Evolutionary conservation across 2,888 invertebrate genomes (phyloP).

Genomic region (Neria commutata): DNA sequence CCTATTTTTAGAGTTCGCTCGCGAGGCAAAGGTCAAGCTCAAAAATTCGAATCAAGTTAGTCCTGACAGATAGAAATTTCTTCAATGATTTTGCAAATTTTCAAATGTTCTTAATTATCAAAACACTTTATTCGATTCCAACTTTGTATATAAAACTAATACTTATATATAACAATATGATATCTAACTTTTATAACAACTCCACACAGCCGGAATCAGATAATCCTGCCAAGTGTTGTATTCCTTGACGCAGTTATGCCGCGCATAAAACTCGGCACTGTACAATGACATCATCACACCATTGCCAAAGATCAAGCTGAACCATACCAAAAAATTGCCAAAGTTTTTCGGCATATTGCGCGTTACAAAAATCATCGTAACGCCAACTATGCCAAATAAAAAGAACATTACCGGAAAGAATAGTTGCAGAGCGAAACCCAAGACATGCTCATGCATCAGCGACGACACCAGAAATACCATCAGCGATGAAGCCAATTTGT

Average conservation of each 20-base stretch:
- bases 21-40: too few relatives aligned
- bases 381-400: conserved; percentile 73
- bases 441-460: conserved; percentile 85
- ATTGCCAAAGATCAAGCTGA: conserved; percentile 77
- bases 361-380: conserved; percentile 66
- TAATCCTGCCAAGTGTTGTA: conserved; percentile 45
- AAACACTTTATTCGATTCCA: too few relatives aligned
- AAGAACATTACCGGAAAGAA: conserved; percentile 87
- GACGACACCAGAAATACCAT: conserved; percentile 82
- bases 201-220: conserved; percentile 65
- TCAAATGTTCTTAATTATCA: too few relatives aligned
- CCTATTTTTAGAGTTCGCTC: too few relatives aligned
- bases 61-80: too few relatives aligned
- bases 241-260: conserved; percentile 47
- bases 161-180: too few relatives aligned
- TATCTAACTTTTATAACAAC: conserved; percentile 49
- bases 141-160: too few relatives aligned
- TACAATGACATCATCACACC: conserved; percentile 72
- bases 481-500: conserved; percentile 65
- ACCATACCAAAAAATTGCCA: conserved; percentile 87
- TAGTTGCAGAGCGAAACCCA: conserved; percentile 79
- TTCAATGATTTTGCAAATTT: too few relatives aligned
- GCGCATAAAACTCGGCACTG: conserved; percentile 72
- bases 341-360: conserved; percentile 62
- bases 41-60: too few relatives aligned